Evolutionary conservation across 1,140 invertebrate genomes (phyloP).

Genomic region (Planococcus citri): DNA sequence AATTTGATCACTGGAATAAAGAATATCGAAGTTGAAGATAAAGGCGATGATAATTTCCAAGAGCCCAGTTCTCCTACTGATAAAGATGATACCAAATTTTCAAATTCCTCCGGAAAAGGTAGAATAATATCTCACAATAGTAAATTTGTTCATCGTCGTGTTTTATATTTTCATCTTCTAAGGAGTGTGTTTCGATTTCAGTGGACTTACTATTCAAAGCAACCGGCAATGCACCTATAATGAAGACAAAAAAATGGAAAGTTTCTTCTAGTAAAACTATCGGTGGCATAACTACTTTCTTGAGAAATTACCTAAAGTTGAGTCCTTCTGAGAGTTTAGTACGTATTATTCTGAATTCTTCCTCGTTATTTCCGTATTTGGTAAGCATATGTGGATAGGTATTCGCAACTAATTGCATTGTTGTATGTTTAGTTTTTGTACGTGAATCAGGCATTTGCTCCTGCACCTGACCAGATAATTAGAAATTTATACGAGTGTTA

Average conservation of each 20-base stretch:
- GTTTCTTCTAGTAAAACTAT: constrained; percentile 80
- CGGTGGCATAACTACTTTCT: constrained; percentile 75
- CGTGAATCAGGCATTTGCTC: constrained; percentile 92
- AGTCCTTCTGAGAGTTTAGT: constrained; percentile 74
- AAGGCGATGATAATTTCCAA: neutral
- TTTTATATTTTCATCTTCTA: neutral
- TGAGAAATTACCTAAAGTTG: constrained; percentile 79
- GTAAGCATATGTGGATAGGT: no score
- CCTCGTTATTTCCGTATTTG: no score
- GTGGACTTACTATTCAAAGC: constrained; percentile 88
- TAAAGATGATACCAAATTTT: neutral
- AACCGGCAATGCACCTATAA: constrained; percentile 90
- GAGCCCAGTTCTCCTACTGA: neutral
- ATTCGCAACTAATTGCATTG: no score
- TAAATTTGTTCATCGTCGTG: no score
- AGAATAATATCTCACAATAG: no score
- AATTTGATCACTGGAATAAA: neutral
- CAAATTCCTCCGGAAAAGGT: neutral
- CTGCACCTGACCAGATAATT: constrained; percentile 82
- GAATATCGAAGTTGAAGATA: neutral
- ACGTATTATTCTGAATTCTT: constrained; percentile 34
- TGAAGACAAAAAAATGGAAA: constrained; percentile 91
- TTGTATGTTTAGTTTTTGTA: constrained; percentile 63
- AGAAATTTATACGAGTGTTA: constrained; percentile 88
- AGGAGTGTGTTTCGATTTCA: no score